These are phyloP conservation scores for Proisotoma minuta DNA, from an alignment of 2,888 invertebrate genomes.

Conservation along the genomic window DNA sequence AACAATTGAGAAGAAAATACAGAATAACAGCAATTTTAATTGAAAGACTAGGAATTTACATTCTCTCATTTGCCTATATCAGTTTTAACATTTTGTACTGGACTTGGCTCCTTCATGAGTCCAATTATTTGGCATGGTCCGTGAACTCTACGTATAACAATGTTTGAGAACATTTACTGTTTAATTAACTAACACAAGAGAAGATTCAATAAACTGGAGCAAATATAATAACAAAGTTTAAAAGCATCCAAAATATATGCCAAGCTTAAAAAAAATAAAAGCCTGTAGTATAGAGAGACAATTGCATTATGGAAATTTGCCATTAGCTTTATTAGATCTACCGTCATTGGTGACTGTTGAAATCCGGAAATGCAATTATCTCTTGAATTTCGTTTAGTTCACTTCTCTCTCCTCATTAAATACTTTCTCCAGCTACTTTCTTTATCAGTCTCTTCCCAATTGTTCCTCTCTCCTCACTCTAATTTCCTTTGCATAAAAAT, in stretches of 20 bases:
- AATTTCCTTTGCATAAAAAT: neutral
- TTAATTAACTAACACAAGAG: no score
- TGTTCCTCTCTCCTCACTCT: neutral
- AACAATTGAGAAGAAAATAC: neutral
- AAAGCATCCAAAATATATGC: no score
- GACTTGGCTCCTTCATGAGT: neutral
- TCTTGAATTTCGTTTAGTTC: no score
- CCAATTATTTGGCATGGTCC: neutral
- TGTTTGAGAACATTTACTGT: neutral
- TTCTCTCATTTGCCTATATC: neutral
- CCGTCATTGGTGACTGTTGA: neutral
- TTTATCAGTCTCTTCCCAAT: no score
- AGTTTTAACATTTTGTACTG: neutral
- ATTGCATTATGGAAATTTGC: no score
- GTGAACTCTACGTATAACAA: neutral
- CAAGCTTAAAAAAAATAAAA: no score
- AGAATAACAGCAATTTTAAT: neutral
- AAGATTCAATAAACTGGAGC: no score
- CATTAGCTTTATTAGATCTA: no score
- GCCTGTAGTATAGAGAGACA: no score
- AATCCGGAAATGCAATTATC: neutral
- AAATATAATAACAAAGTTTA: no score
- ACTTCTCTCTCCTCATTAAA: no score
- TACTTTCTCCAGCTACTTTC: no score
- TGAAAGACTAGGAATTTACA: neutral